Percentiles rank a stretch among this genome's conserved stretches.
phyloP scores from a whole-genome alignment of 2,888 invertebrate species.

The Coelinius sp. region DNA sequence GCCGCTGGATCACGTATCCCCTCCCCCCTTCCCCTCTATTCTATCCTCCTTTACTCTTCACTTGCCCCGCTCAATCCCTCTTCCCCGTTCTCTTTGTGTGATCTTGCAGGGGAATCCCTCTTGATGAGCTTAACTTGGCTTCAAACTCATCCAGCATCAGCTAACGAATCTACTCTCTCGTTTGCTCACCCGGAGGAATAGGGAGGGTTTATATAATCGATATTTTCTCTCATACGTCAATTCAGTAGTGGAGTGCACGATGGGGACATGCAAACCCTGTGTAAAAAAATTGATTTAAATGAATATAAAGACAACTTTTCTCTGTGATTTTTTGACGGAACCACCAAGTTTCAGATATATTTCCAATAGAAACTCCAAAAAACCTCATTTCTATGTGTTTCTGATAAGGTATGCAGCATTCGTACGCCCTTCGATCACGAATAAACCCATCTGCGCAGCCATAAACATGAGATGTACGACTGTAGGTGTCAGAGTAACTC shows the following conservation, averaged over 20 bases:
- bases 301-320: too few relatives aligned
- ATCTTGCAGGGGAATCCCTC: slow-evolving; percentile 45
- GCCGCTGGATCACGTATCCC: slow-evolving; percentile 13
- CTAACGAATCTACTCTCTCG: slow-evolving; percentile 44
- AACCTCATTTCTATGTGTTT: too few relatives aligned
- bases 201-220: background rate
- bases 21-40: background rate
- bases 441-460: background rate
- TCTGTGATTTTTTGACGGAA: too few relatives aligned
- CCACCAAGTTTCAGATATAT: background rate
- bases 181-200: too few relatives aligned
- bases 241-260: background rate
- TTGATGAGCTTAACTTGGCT: slow-evolving; percentile 50
- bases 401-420: background rate
- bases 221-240: background rate
- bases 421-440: background rate
- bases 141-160: slow-evolving; percentile 31
- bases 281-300: too few relatives aligned
- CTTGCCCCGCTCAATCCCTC: background rate
- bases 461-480: background rate
- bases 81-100: slow-evolving; percentile 30
- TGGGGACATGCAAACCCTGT: too few relatives aligned
- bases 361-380: too few relatives aligned
- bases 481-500: background rate
- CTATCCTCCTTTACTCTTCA: slow-evolving; percentile 4